Base-by-base conservation (phyloP, 2,797 vertebrate genomes). In the Muscicapa striata region DNA sequence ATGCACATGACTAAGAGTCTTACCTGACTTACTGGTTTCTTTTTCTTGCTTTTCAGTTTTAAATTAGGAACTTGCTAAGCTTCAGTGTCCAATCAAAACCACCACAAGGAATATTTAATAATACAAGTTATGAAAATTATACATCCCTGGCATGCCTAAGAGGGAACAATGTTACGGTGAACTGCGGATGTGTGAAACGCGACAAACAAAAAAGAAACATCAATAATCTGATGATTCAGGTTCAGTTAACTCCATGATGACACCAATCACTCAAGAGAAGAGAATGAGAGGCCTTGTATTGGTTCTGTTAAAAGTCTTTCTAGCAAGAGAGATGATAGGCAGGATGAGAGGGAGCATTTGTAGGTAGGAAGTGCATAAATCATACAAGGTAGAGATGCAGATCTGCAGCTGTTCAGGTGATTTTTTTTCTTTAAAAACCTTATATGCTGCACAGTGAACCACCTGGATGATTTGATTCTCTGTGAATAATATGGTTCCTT, bases 1-100 rank as follows among this genome's bases (percentile, higher is more conserved):
- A 27, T 27, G 76, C 43, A 66, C 21, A 13, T 81, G 66, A 77
- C 85, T 78, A 40, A 58, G 52, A 77, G n/a, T 62, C 48, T 68
- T 88, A 81, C 91, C 64, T 90, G 93, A 85, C 40, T 75, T 93
- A 72, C 66, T 86, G 66, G 27, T 86, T 84, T 85, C 15, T 84
- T 85, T 83, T 74, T 55, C 54, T 83, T 72, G n/a, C 66, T 84
- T 90, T 90, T 87, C 67, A 59, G 4, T 84, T 93, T 78, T 46
- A 57, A 77, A 45, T 82, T 61, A 58, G 58, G 46, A 61, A 61
- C 52, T 89, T 88, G 58, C 57, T 69, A 59, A 74, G 21, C 52
- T 54, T 91, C 48, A 26, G 3, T 34, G 48, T 55, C 64, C 9
- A 5, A 1, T 61, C 58, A 68, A 87, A 94, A 40, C 45, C 32